These are phyloP conservation scores for Coptotermes formosanus DNA, from an alignment of 1,140 invertebrate species.

Conservation along the genomic window DNA sequence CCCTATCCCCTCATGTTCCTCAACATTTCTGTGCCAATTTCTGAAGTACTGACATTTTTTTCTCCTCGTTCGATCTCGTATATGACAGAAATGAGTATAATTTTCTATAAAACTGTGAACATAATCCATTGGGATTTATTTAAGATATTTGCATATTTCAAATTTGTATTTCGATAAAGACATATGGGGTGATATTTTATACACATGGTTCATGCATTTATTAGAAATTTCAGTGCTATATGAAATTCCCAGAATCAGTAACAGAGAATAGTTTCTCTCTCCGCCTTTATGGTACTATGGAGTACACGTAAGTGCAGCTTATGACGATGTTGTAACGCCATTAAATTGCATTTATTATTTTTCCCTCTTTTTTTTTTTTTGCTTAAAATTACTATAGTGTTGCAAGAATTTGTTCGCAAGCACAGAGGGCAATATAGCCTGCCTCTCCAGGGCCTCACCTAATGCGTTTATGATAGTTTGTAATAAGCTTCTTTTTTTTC, in stretches of 20 bases:
- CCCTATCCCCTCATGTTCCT: no score
- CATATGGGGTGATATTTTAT: no score
- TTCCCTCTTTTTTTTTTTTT: background rate
- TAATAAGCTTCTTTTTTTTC: background rate
- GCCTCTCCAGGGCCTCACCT: background rate
- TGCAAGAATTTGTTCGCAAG: background rate
- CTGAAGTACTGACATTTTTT: no score
- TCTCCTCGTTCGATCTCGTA: no score
- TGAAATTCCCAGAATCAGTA: background rate
- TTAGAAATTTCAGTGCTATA: no score
- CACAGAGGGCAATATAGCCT: background rate
- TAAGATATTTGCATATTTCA: no score
- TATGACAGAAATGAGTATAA: no score
- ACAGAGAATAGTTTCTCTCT: background rate
- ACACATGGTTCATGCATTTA: no score
- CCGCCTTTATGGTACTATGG: background rate
- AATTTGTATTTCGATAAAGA: no score
- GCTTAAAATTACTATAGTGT: background rate
- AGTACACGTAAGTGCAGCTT: background rate
- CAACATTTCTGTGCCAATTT: no score
- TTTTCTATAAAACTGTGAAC: no score
- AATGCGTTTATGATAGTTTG: slow-evolving; percentile 9
- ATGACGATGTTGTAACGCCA: background rate
- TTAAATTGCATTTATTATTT: background rate
- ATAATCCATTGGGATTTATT: no score